Evolutionary conservation across 2,797 vertebrate species (phyloP).

Genomic region (Bufotes viridis): DNA sequence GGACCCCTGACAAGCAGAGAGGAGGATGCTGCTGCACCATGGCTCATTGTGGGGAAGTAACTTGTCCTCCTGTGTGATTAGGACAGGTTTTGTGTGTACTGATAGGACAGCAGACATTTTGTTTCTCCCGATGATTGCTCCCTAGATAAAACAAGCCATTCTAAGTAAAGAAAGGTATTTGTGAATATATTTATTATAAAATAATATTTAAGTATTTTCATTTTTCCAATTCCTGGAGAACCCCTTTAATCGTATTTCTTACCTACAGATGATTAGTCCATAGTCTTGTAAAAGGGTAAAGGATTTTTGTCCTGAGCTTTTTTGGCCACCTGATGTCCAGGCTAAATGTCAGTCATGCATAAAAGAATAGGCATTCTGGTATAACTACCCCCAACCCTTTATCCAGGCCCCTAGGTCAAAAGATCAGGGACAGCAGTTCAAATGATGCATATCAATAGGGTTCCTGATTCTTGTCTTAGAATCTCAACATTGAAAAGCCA

Average conservation of each 20-base stretch:
- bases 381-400: neutral
- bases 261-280: neutral
- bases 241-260: neutral
- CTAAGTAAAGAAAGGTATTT: no score
- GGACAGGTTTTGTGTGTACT: no score
- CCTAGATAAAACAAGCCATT: no score
- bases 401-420: constrained; percentile 32
- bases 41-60: no score
- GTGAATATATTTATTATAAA: no score
- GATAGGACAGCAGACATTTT: no score
- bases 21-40: no score
- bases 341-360: constrained; percentile 9
- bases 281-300: neutral
- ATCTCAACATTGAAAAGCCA: neutral
- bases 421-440: constrained; percentile 26
- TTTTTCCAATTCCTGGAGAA: no score
- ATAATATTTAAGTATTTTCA: no score
- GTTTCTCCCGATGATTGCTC: no score
- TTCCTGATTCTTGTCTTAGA: neutral
- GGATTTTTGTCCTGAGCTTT: neutral
- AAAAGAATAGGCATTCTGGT: constrained; percentile 1
- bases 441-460: constrained; percentile 24
- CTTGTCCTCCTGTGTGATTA: no score
- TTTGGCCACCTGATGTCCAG: constrained; percentile 7
- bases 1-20: no score